Evolutionary conservation across 30 jellyfish, hydroid and myxozoan genomes (phyloP).

Genomic region (Turritopsis dohrnii): DNA sequence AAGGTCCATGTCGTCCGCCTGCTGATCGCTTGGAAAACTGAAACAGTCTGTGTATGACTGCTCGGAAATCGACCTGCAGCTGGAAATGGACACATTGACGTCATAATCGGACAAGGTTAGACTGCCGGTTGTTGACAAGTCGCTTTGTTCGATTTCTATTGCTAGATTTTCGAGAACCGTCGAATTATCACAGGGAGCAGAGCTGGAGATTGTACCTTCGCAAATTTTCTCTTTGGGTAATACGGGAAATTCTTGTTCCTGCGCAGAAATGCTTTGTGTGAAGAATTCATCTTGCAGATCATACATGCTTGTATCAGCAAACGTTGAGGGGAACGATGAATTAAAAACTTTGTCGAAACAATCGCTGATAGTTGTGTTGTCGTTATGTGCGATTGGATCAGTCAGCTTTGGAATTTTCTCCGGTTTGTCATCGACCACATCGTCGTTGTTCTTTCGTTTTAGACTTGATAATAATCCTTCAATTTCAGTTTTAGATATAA

Average conservation of each 20-base stretch:
- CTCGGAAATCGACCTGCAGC: neutral
- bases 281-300: neutral
- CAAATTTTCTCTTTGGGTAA: neutral
- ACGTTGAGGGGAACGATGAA: neutral
- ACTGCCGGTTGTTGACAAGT: neutral
- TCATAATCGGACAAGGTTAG: neutral
- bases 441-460: neutral
- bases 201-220: neutral
- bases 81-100: neutral
- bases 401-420: neutral
- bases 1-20: constrained; percentile 20
- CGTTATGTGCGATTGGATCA: neutral
- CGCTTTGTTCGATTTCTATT: neutral
- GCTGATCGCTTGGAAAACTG: constrained; percentile 22
- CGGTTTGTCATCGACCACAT: neutral
- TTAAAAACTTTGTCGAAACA: neutral
- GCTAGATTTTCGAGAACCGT: neutral
- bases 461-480: neutral
- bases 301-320: neutral
- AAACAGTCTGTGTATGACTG: constrained; percentile 2
- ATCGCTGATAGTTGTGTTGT: neutral
- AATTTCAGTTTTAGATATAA: constrained; percentile 2
- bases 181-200: neutral
- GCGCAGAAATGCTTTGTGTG: neutral
- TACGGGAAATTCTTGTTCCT: neutral